These are phyloP conservation scores for Tragelaphus eurycerus DNA, from an alignment of 2,797 vertebrate species.

Conservation along the genomic window DNA sequence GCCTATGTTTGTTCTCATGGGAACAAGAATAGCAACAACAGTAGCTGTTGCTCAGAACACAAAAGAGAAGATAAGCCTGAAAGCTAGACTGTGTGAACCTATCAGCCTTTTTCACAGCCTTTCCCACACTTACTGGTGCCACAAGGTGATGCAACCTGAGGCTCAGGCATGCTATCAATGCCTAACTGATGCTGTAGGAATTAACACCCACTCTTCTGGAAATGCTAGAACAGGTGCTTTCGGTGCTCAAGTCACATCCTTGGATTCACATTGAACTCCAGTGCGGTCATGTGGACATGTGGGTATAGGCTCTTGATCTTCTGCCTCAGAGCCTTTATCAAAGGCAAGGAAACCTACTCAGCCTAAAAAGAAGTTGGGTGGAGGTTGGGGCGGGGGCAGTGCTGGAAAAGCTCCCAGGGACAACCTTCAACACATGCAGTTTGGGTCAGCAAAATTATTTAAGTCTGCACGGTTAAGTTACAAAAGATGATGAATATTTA, in stretches of 20 bases:
- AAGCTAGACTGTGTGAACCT: background rate
- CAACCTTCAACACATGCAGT: background rate
- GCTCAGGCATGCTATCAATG: background rate
- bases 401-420: background rate
- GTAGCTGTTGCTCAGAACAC: slow-evolving; percentile 12
- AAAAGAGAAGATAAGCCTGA: slow-evolving; percentile 43
- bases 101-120: background rate
- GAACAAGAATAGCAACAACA: slow-evolving; percentile 28
- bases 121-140: slow-evolving; percentile 12
- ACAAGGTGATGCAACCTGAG: background rate
- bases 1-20: slow-evolving; percentile 17
- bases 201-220: background rate
- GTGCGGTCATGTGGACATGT: background rate
- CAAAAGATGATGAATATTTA: background rate
- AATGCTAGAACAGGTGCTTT: background rate
- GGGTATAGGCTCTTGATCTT: background rate
- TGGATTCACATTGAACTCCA: background rate
- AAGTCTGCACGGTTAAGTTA: background rate
- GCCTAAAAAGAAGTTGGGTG: background rate
- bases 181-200: background rate
- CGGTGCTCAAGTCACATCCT: background rate
- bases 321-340: background rate
- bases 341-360: background rate
- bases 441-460: background rate
- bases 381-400: fast-evolving